Conservation (phyloP, 1,140 invertebrate species). For the Apis laboriosa region DNA sequence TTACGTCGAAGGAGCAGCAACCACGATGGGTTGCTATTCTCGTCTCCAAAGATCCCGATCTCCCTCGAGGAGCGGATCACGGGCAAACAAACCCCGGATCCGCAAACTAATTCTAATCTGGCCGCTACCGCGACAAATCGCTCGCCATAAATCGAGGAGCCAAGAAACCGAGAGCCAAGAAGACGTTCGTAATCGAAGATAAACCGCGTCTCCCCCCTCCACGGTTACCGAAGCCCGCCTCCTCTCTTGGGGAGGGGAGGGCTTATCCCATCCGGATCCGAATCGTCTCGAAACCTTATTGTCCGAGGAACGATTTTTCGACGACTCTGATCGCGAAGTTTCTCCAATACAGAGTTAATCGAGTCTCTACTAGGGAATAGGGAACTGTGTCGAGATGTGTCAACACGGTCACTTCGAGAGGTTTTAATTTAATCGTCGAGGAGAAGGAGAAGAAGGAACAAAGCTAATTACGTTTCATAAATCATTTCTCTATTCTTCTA, state of each 20-base stretch:
- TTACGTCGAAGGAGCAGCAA: conserved; percentile 10
- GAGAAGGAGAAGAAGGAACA: not conserved
- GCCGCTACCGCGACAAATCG: conserved; percentile 79
- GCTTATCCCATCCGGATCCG: no score
- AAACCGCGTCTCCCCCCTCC: conserved; percentile 66
- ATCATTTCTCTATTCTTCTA: conserved; percentile 34
- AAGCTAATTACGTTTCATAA: conserved; percentile 39
- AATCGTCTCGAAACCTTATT: no score
- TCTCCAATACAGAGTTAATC: no score
- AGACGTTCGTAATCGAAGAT: conserved; percentile 77
- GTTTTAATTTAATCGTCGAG: no score
- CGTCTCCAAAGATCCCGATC: not conserved
- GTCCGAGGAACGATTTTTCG: no score
- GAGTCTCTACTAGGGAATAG: no score
- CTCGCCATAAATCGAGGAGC: conserved; percentile 76
- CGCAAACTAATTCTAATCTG: conserved; percentile 78
- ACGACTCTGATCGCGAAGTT: no score
- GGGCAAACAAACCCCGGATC: conserved; percentile 63
- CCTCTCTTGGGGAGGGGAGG: not conserved
- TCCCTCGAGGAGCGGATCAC: conserved; percentile 29
- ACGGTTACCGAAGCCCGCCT: conserved; percentile 62
- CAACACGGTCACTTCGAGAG: not conserved
- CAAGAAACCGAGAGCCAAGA: conserved; percentile 71
- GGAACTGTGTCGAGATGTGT: conserved; percentile 30
- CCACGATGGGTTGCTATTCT: no score